phyloP scores from a whole-genome alignment of 2,797 vertebrate species.

The Mareca strepera region DNA sequence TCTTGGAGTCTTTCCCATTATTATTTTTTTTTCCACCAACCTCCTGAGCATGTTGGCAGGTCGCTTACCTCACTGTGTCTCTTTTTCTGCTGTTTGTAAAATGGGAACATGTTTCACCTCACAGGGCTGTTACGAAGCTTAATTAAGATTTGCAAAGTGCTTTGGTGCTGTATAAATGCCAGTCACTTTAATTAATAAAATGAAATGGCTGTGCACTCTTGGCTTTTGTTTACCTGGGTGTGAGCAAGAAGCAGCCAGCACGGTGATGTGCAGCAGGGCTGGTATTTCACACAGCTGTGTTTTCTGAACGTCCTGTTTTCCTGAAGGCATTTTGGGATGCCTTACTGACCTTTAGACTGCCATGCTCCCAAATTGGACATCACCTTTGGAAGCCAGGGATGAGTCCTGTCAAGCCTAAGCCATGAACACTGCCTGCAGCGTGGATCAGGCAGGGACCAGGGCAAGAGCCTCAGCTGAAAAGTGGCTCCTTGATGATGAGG shows the following conservation, averaged over 20 bases:
- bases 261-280: neutral
- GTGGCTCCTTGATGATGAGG: neutral
- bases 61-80: neutral
- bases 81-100: constrained; percentile 52
- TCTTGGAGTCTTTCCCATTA: neutral
- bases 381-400: neutral
- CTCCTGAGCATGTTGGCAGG: neutral
- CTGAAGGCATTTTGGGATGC: neutral
- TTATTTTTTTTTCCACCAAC: neutral
- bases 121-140: constrained; percentile 27
- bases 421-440: neutral
- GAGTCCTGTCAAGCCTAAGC: neutral
- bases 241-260: neutral
- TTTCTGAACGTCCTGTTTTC: neutral
- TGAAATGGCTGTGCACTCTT: neutral
- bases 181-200: constrained; percentile 65
- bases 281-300: neutral
- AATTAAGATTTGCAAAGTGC: constrained; percentile 68
- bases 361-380: neutral
- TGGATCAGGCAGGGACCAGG: neutral
- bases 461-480: neutral
- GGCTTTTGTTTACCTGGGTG: constrained; percentile 45
- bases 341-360: neutral
- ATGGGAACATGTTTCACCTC: constrained; percentile 57
- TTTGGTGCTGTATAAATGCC: constrained; percentile 52